Base-by-base conservation (phyloP, 1,140 invertebrate genomes). In the Drosophila paulistorum region DNA sequence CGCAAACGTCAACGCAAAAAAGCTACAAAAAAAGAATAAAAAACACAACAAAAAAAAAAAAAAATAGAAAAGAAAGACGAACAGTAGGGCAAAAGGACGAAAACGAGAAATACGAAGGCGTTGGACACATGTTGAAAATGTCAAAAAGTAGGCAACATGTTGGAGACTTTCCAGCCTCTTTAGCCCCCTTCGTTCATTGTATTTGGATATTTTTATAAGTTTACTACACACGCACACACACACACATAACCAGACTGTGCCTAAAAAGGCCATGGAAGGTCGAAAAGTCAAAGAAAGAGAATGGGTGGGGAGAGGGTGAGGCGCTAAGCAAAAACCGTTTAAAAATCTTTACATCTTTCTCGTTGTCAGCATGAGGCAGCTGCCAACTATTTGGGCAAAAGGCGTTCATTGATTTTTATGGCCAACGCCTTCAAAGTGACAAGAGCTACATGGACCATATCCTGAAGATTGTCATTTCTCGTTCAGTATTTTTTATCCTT, bases 91-190 rank as follows among this genome's bases (percentile, higher is more conserved):
- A 33, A 26, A 69, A 69, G 14, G 65, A 37, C 35, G 35, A 37
- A 37, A 33, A 9, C 62, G 45, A 30, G 59, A 23, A 39, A 35
- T 37, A 17, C 41, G 37, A 68, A 77, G 71, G 68, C 82, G 74
- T 82, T 68, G 82, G 83, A 86, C 83, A 86, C 83, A 83, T 87
- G 83, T 87, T 87, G 80, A 87, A 87, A 87, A 89, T 89, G 83
- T 87, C 83, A 87, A 87, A 87, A 87, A 87, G 84, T 87, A 89
- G 83, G 83, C 84, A 87, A 83, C 84, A 83, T 87, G 79, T 80
- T 87, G 79, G 71, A 58, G 79, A 68, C 64, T 62, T 51, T 51
- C 13, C 68, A n/a, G 41, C 55, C 7, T 2, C 20, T 42, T 30
- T 55, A 54, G 54, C 75, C 68, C 48, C 39, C 63, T 30, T 68